A percentile compares a stretch with the other conserved stretches of the same genome.
These are phyloP conservation scores for Macrobrachium rosenbergii DNA, from an alignment of 1,140 invertebrate genomes.

Conservation along the genomic window DNA sequence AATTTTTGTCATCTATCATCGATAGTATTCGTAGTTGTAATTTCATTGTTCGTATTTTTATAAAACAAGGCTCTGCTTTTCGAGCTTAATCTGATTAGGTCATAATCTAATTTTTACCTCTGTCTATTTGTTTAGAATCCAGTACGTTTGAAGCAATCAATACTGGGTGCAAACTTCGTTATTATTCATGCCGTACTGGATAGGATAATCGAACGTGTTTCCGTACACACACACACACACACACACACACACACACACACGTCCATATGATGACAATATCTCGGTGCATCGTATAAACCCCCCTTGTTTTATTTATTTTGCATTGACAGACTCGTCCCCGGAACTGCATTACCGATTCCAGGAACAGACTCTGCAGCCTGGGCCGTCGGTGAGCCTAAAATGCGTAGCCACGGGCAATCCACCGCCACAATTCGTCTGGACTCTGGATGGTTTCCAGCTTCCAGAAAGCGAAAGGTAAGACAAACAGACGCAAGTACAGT, in stretches of 20 bases:
- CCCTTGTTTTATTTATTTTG: neutral
- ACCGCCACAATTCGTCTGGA: constrained; percentile 75
- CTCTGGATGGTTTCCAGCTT: constrained; percentile 70
- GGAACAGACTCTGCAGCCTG: constrained; percentile 86
- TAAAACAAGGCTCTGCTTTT: too few relatives aligned
- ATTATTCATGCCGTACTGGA: too few relatives aligned
- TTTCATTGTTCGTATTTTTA: too few relatives aligned
- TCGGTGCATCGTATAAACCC: neutral
- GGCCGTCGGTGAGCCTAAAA: constrained; percentile 86
- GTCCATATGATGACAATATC: neutral
- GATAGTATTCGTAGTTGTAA: too few relatives aligned
- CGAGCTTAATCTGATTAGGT: too few relatives aligned
- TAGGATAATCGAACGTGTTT: neutral
- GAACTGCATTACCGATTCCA: constrained; percentile 85
- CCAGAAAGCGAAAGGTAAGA: constrained; percentile 67
- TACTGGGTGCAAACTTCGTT: too few relatives aligned
- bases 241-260: neutral
- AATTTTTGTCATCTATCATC: too few relatives aligned
- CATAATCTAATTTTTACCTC: neutral
- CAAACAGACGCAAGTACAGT: neutral
- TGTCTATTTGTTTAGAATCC: neutral
- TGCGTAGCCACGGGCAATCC: constrained; percentile 89
- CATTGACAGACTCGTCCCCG: constrained; percentile 72
- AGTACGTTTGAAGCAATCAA: too few relatives aligned
- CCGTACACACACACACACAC: neutral